Base-by-base conservation (phyloP, 2,888 invertebrate species). In the Torymus aiolomorphi region DNA sequence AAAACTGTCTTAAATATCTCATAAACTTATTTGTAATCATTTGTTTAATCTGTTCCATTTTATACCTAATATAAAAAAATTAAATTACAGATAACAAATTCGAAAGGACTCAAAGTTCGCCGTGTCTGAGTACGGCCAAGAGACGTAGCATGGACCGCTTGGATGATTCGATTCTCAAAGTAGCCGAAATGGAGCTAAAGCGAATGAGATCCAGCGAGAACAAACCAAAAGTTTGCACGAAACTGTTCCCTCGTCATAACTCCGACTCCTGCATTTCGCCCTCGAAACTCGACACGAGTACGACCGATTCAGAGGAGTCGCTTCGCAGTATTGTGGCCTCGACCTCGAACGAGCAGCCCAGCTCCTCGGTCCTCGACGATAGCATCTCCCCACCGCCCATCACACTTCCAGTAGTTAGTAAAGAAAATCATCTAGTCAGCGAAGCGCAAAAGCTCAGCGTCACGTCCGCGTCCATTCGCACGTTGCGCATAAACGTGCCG, bases 111-210 rank as follows among this genome's bases (percentile, higher is more conserved):
- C 86, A 88, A 80, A 90, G 90, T 84, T 91, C 91, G 80, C 88
- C 91, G 59, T 84, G 85, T 67, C 88, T 91, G 82, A 89, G 91
- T 42, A 89, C 90, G 76, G 91, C 91, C 76, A 91, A 91, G 82
- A 91, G 91, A 81, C 91, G 91, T 84, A 91, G 92, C 57, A 91
- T 91, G 61, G 91, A 91, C 80, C 92, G 92, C 85, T 91, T 92
- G 83, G 92, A 93, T 91, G 92, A 92, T 89, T 92, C 92, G 84
- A 92, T 93, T 84, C 88, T 93, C 63, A 91, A 92, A 85, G 93
- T 93, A 20, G 93, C 92, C 54, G 91, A 92, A 86, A 92, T 93
- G 92, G 93, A 93, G 89, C 91, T 92, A 86, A 91, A 90, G 90
- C 92, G 91, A 89, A 91, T 93, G 87, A 92, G 92, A 31, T 86